A percentile compares a stretch with the other conserved stretches of the same genome.
Evolutionary conservation across 2,797 vertebrate genomes (phyloP).

Genomic region (Melanotaenia parkinsoni): DNA sequence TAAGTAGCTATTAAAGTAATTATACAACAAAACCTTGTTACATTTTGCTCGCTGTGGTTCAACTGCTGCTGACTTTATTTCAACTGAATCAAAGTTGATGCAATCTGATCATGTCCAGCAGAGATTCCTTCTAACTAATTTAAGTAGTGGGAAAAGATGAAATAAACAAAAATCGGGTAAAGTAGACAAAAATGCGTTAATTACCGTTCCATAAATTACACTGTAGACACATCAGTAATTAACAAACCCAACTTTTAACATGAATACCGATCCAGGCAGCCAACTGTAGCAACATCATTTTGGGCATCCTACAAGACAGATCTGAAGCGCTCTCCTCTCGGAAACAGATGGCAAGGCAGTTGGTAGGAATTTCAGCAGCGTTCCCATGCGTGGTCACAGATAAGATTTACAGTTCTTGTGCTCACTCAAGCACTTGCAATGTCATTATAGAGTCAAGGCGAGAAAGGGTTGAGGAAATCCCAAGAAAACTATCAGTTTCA

Average conservation of each 20-base stretch:
- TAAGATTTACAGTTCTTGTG: constrained; percentile 54
- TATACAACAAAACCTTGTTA: background rate
- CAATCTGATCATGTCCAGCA: too few species aligned
- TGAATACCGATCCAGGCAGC: constrained; percentile 59
- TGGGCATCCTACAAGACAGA: constrained; percentile 58
- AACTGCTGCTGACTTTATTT: too few species aligned
- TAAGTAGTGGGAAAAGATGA: too few species aligned
- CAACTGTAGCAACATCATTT: constrained; percentile 63
- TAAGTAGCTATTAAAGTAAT: background rate
- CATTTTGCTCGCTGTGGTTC: too few species aligned
- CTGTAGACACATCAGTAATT: constrained; percentile 40
- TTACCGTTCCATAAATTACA: too few species aligned
- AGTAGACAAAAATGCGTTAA: too few species aligned
- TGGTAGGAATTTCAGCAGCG: constrained; percentile 76
- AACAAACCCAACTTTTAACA: constrained; percentile 48
- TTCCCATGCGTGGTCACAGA: constrained; percentile 63
- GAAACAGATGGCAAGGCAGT: constrained; percentile 82
- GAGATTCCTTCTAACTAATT: too few species aligned
- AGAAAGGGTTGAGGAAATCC: constrained; percentile 12
- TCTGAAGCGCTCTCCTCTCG: constrained; percentile 53
- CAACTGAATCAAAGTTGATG: too few species aligned
- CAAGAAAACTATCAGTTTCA: constrained; percentile 19
- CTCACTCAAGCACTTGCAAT: constrained; percentile 37
- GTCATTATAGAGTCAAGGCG: constrained; percentile 22
- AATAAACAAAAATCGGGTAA: too few species aligned